Percentiles rank a stretch among this genome's conserved stretches.
These are phyloP conservation scores for Myiotriccus ornatus DNA, from an alignment of 2,797 vertebrate species.

Conservation along the genomic window DNA sequence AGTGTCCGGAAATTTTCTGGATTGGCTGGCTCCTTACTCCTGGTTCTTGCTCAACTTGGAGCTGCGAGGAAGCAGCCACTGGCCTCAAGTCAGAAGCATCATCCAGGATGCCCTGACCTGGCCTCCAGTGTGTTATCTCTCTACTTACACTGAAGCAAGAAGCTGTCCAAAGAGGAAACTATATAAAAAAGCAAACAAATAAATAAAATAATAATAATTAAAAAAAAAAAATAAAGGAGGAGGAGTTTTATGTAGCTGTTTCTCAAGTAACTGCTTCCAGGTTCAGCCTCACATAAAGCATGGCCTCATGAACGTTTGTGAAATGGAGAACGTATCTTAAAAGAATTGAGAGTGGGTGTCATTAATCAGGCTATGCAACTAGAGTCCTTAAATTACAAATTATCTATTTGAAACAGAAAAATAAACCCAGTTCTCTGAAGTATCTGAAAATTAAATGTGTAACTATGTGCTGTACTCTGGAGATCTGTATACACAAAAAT, in stretches of 20 bases:
- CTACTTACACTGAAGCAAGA: not conserved
- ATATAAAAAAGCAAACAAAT: not conserved
- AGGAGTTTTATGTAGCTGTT: not conserved
- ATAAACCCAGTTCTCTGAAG: rapidly evolving
- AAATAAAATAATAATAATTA: too few relatives aligned
- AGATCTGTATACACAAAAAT: not conserved
- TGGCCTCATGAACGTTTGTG: not conserved
- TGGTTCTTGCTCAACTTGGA: not conserved
- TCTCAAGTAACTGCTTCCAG: not conserved
- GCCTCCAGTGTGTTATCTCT: not conserved
- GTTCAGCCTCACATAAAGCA: not conserved
- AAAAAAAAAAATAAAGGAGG: not conserved
- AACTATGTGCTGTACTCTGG: not conserved
- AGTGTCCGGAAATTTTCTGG: not conserved
- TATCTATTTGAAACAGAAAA: not conserved
- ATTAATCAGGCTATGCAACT: not conserved
- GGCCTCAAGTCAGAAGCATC: not conserved
- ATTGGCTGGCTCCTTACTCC: not conserved
- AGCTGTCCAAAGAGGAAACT: not conserved
- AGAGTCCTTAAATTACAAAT: not conserved
- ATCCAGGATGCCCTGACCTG: not conserved
- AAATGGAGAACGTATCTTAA: not conserved
- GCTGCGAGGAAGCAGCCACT: not conserved
- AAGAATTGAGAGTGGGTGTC: not conserved
- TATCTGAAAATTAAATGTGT: not conserved